Evolutionary conservation across 2,797 vertebrate species (phyloP).

Genomic region (Enteromius thamalakanensis): DNA sequence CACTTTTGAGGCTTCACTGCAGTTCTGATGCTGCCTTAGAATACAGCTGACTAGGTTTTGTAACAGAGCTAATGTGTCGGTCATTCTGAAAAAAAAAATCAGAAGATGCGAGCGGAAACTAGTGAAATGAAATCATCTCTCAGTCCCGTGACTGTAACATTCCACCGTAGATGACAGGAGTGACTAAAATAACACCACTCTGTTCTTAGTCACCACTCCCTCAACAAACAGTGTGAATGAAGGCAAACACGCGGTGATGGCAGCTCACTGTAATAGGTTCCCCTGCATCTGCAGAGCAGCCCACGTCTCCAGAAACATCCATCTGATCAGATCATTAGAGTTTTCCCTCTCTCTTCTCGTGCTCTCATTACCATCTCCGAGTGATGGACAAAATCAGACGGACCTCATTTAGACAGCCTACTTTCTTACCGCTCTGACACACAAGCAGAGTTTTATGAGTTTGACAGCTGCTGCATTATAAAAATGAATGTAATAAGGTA

Average conservation of each 20-base stretch:
- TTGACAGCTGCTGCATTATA: not conserved
- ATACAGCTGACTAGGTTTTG: not conserved
- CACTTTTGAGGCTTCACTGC: not conserved
- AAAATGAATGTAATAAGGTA: not conserved
- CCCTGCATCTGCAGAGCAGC: constrained; percentile 25
- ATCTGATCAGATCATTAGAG: constrained; percentile 33
- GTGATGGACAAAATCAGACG: constrained; percentile 17
- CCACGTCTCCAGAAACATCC: constrained; percentile 27
- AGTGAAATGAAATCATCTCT: not conserved
- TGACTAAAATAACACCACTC: not conserved
- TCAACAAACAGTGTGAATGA: constrained; percentile 20
- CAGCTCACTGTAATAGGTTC: constrained; percentile 27
- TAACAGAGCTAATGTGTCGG: not conserved
- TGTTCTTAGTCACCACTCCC: constrained; percentile 16
- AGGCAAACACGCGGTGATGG: constrained; percentile 7
- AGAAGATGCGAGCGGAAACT: not conserved
- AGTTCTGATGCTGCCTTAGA: not conserved
- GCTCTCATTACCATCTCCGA: not conserved
- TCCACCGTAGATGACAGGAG: not conserved
- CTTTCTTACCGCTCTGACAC: not conserved
- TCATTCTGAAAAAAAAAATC: not conserved
- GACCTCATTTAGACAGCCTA: constrained; percentile 15
- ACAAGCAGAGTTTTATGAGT: not conserved
- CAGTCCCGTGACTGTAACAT: not conserved
- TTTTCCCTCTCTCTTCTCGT: not conserved